Evolutionary conservation across 2,113 vertebrate genomes (phyloP), one percentile per base, ranked within the genome.

Genomic region (Mandrillus leucophaeus): DNA sequence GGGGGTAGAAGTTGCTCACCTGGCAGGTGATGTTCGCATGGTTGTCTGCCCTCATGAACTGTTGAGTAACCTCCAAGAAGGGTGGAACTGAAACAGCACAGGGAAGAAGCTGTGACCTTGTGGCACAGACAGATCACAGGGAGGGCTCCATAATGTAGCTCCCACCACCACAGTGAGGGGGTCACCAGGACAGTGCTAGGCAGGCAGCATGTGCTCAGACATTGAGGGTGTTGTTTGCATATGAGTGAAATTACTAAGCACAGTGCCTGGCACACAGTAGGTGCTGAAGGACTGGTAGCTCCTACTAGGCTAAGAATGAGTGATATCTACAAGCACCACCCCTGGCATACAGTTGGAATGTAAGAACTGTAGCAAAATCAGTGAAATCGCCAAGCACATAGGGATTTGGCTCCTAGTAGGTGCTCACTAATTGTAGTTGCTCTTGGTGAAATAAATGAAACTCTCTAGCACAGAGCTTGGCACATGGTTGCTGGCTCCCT

Each of bases 61-160:
- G 4, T 0, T 61, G 30, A 0, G 5, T 38, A 1, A 96, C 0
- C 0, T 7, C 30, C 92, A 98, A 0, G 0, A 0, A 38, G 88
- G 98, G 98, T 0, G 79, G 3, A 55, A 98, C 98, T 98, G 97
- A 95, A 93, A 87, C 61, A 90, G 95, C 81, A 96, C 59, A 79
- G 93, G 50, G 68, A 4, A 38, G 52, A 94, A 59, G 30, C 12
- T 96, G 5, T 96, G 78, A 96, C 43, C 64, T 55, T 6, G 2
- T 5, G 38, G 45, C 20, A 50, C 38, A 92, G 27, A 45, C 32
- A 61, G 48, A 17, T 1, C 30, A 27, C 5, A 7, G 55, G 79
- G 32, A 22, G 16, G 0, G 38, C 1, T 22, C 0, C 1, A 12
- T 4, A 35, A 10, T 0, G 22, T 1, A 8, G 38, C 30, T 89